Conservation (phyloP, 2,797 vertebrate genomes). For the Graptemys geographica region DNA sequence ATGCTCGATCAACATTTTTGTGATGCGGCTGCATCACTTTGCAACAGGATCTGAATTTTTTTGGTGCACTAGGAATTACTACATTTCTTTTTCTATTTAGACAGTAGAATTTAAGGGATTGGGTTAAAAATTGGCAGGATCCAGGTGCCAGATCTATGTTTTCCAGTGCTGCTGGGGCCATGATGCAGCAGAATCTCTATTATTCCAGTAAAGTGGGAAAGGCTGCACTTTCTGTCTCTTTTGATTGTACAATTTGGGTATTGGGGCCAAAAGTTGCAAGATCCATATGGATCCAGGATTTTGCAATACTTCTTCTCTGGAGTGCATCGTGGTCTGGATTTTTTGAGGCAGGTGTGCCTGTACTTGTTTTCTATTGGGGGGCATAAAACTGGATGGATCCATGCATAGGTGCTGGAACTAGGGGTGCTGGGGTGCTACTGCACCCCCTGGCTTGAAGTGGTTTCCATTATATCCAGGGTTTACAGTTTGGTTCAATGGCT, state of each 20-base stretch:
- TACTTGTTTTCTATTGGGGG: neutral
- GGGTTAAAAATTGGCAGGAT: neutral
- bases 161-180: neutral
- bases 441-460: no score
- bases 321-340: neutral
- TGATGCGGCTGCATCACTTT: neutral
- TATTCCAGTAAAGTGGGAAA: neutral
- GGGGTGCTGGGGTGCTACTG: no score
- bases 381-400: neutral
- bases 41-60: neutral
- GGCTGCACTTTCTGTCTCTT: neutral
- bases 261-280: neutral
- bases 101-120: neutral
- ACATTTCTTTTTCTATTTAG: rapidly evolving
- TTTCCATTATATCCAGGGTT: no score
- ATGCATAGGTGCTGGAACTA: no score
- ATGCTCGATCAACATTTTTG: neutral
- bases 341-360: neutral
- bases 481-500: no score
- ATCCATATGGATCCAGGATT: neutral
- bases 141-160: neutral
- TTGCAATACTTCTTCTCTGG: rapidly evolving
- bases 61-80: neutral
- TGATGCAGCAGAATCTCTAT: neutral
- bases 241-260: neutral